Base-by-base conservation (phyloP, 2,797 vertebrate genomes). In the Hypotaenidia philippensis region DNA sequence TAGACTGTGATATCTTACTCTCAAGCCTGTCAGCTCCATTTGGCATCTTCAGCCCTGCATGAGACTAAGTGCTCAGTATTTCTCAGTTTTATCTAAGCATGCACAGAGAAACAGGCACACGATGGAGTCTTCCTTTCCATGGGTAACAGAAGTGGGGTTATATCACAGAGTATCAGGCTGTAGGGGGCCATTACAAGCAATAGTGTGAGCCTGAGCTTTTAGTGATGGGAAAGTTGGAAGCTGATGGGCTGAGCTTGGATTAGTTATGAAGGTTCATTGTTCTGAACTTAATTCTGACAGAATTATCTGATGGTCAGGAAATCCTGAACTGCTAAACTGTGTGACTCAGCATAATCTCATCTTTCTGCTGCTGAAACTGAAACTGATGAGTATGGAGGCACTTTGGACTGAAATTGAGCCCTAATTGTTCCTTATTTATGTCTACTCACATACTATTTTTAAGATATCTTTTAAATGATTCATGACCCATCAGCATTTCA, bases 181-280 rank as follows among this genome's bases (percentile, higher is more conserved):
- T 18, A 21, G 8, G 4, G 8, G 10, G 4, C 4, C 3, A 0
- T 11, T 78, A 22, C 9, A 31, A 74, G 6, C 17, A 40, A 5
- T 5, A 41, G 13, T 13, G 11, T 53, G 45, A 27, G 10, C 11
- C 16, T 38, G 40, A 84, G 21, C 3, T 84, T 91, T 89, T 31
- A 64, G 12, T 22, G 50, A 10, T 6, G 6, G 15, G 16, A 14
- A 66, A 50, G 20, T 61, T 26, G 56, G 27, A 13, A 64, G 20
- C 1, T 64, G 66, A 20, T 45, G 8, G 38, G 68, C 29, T 32
- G 38, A 68, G 5, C 10, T 83, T 75, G 13, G 23, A 19, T 31
- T 32, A 29, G 36, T 40, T 50, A 38, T 10, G 38, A 45, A 70
- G 19, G 22, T 2, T 78, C 36, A 13, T 4, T 55, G 23, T 40